Evolutionary conservation across 2,113 vertebrate species (phyloP).

Genomic region (Burhinus oedicnemus): DNA sequence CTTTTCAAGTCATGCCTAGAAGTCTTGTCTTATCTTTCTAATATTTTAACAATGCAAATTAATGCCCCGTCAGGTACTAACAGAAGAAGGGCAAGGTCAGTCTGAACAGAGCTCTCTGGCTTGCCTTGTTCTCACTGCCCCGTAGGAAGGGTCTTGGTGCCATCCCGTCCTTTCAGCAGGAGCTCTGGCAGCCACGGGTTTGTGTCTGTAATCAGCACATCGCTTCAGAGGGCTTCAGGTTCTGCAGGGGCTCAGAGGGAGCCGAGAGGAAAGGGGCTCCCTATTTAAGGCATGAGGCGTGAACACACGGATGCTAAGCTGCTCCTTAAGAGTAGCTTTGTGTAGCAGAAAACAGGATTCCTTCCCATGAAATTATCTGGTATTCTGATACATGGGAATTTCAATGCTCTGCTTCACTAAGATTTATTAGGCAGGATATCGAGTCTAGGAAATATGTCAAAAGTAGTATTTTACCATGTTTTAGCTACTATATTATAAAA

Average conservation of each 20-base stretch:
- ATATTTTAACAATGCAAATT: background rate
- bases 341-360: background rate
- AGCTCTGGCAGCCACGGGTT: fast-evolving
- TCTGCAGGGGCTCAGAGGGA: fast-evolving
- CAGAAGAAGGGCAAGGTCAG: fast-evolving
- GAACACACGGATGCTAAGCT: fast-evolving
- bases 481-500: background rate
- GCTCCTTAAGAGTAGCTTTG: background rate
- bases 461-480: background rate
- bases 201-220: background rate
- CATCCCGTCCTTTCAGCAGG: fast-evolving
- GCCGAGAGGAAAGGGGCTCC: no score
- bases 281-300: fast-evolving
- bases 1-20: background rate
- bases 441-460: fast-evolving
- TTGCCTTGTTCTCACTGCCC: fast-evolving
- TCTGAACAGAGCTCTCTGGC: background rate
- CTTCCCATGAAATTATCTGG: background rate
- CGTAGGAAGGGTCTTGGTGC: background rate
- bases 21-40: background rate
- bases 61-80: fast-evolving
- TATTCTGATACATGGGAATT: fast-evolving
- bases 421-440: background rate
- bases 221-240: fast-evolving
- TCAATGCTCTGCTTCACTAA: background rate